These are phyloP conservation scores for Malurus cyaneus DNA, from an alignment of 2,113 vertebrate species.

Conservation along the genomic window DNA sequence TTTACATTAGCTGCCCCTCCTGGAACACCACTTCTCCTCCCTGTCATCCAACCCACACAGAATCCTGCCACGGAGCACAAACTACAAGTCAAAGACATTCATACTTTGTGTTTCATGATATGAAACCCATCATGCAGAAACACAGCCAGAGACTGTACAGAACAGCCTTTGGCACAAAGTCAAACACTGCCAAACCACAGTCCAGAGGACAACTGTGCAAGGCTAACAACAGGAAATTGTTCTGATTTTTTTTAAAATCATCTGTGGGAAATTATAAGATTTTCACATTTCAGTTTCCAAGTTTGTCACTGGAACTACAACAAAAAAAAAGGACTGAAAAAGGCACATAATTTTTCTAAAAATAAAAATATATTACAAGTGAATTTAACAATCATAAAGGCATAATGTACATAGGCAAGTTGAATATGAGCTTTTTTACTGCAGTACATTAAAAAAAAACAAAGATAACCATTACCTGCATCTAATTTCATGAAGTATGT, in stretches of 20 bases:
- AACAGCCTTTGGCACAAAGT: not conserved
- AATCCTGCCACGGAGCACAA: not conserved
- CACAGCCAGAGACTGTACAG: not conserved
- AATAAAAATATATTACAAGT: not conserved
- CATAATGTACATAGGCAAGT: not conserved
- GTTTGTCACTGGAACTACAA: not conserved
- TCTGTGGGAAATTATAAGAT: not conserved
- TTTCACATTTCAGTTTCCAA: not conserved
- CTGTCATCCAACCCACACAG: not conserved
- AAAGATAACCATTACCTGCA: conserved; percentile 81
- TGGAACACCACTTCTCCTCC: not conserved
- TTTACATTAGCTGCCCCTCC: not conserved
- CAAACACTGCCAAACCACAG: not conserved
- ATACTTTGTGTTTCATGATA: no score
- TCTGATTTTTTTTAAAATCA: not conserved
- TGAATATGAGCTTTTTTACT: not conserved
- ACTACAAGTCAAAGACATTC: not conserved
- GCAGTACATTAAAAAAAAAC: not conserved
- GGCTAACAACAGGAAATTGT: not conserved
- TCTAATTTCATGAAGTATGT: conserved; percentile 97
- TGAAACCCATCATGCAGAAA: not conserved
- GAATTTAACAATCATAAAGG: not conserved
- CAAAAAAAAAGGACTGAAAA: not conserved
- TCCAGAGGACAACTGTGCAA: not conserved
- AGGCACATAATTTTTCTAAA: not conserved